phyloP scores from a whole-genome alignment of 2,113 vertebrate genomes.

The Fregata magnificens region DNA sequence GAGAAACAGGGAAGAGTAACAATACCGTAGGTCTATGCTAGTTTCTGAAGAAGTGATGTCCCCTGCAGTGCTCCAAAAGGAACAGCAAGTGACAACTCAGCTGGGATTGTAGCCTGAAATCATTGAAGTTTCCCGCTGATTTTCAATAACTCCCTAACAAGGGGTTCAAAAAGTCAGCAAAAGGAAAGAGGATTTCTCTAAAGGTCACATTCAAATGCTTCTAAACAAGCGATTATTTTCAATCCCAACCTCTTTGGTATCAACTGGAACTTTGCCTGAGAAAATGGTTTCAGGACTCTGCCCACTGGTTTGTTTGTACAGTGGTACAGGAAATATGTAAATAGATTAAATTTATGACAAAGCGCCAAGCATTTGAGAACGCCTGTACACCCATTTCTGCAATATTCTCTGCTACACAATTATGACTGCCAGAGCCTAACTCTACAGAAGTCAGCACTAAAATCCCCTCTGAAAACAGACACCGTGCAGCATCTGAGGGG shows the following conservation, averaged over 20 bases:
- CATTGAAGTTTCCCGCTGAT: background rate
- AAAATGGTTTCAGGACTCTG: slow-evolving; percentile 27
- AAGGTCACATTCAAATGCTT: slow-evolving; percentile 41
- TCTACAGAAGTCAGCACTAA: background rate
- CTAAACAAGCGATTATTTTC: background rate
- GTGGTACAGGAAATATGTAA: slow-evolving; percentile 27
- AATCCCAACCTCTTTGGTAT: background rate
- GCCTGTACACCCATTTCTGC: background rate
- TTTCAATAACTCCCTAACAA: background rate
- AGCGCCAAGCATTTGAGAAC: background rate
- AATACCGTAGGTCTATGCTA: background rate
- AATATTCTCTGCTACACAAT: background rate
- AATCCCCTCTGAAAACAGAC: background rate
- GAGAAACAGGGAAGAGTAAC: background rate
- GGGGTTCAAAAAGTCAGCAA: background rate
- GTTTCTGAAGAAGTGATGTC: background rate
- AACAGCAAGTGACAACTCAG: background rate
- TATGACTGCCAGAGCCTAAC: background rate
- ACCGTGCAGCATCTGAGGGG: background rate
- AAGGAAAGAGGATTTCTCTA: background rate
- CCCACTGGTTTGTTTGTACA: slow-evolving; percentile 15
- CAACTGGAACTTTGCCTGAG: slow-evolving; percentile 18
- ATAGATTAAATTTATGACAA: slow-evolving; percentile 26
- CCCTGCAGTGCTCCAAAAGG: background rate
- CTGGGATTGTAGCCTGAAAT: background rate